Evolutionary conservation across 2,797 vertebrate genomes (phyloP).

Genomic region (Gambelia wislizenii): DNA sequence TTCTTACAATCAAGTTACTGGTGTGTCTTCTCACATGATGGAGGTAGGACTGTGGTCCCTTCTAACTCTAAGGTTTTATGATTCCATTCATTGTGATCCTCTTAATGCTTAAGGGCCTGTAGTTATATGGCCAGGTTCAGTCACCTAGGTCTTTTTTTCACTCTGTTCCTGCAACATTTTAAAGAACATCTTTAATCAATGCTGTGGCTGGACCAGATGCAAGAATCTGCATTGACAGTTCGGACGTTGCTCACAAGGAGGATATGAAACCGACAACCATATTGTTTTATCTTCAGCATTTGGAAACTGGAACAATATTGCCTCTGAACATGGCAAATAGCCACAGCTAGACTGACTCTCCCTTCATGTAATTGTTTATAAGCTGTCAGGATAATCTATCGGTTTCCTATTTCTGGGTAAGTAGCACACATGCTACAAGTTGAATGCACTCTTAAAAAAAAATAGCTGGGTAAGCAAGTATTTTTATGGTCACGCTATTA

Average conservation of each 20-base stretch:
- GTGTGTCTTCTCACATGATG: too few relatives aligned
- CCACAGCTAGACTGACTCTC: background rate
- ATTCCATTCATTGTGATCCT: too few relatives aligned
- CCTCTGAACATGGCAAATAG: background rate
- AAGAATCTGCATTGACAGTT: background rate
- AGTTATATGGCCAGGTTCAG: too few relatives aligned
- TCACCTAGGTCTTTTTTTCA: too few relatives aligned
- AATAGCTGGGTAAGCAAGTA: background rate
- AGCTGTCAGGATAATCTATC: slow-evolving; percentile 1
- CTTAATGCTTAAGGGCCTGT: too few relatives aligned
- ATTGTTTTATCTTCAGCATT: background rate
- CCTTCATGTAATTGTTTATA: background rate
- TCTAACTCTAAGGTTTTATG: too few relatives aligned
- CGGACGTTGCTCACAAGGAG: background rate
- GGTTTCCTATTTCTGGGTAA: background rate
- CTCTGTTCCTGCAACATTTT: background rate
- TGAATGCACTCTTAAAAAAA: background rate
- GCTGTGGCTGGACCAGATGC: background rate
- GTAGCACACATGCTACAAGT: background rate
- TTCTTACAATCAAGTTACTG: too few relatives aligned
- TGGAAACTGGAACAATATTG: background rate
- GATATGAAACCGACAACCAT: background rate
- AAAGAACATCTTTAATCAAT: background rate
- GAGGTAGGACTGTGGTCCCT: too few relatives aligned
- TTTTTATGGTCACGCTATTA: slow-evolving; percentile 44